phyloP scores from a whole-genome alignment of 1,140 invertebrate species.

The Dendrolimus punctatus region DNA sequence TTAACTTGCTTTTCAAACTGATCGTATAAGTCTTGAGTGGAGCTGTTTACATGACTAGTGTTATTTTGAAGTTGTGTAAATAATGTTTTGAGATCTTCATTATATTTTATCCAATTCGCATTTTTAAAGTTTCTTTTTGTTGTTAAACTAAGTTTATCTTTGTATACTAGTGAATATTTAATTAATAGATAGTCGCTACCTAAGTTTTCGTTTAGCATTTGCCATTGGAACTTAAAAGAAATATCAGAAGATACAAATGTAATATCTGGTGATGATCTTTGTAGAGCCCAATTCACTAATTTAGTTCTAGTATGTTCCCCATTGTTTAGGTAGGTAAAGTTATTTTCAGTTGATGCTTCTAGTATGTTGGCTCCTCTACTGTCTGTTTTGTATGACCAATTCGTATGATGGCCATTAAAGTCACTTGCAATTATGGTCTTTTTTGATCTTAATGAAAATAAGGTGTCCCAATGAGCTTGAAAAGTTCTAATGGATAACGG shows the following conservation, averaged over 20 bases:
- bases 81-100: not conserved
- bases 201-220: conserved; percentile 2
- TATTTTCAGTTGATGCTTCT: conserved; percentile 2
- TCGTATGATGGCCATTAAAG: conserved; percentile 8
- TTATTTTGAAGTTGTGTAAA: not conserved
- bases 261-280: conserved; percentile 4
- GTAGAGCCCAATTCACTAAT: too few species aligned
- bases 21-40: conserved; percentile 12
- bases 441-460: not conserved
- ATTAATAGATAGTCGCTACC: conserved; percentile 7
- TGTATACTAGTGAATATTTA: not conserved
- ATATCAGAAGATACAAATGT: conserved; percentile 5
- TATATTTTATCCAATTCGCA: conserved; percentile 15
- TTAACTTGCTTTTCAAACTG: conserved; percentile 4
- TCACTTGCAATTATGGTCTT: conserved; percentile 5
- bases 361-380: conserved; percentile 1
- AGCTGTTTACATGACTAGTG: not conserved
- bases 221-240: conserved; percentile 1
- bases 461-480: not conserved
- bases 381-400: conserved; percentile 8
- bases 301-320: conserved; percentile 2
- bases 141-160: not conserved
- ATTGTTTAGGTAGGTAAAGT: conserved; percentile 3
- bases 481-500: too few species aligned
- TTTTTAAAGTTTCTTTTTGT: conserved; percentile 9